A percentile compares a stretch with the other conserved stretches of the same genome.
These are phyloP conservation scores for Argyresthia albistria DNA, from an alignment of 2,888 invertebrate species.

Conservation along the genomic window DNA sequence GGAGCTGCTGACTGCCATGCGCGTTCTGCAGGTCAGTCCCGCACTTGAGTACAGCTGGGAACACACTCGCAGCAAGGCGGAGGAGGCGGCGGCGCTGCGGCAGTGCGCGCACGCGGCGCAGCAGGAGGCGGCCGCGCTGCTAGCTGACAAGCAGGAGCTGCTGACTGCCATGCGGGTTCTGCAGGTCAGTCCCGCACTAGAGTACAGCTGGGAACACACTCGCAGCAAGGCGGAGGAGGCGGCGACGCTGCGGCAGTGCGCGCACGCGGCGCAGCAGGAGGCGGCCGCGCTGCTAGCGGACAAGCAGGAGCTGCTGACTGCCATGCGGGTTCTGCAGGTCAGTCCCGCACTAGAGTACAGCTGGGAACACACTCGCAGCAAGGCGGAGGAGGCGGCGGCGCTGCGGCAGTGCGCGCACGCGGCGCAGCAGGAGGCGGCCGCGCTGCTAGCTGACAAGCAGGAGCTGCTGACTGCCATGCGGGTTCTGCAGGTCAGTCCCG, in stretches of 20 bases:
- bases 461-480: constrained; percentile 79
- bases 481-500: constrained; percentile 75
- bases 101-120: constrained; percentile 77
- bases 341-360: no score
- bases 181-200: constrained; percentile 75
- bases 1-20: constrained; percentile 78
- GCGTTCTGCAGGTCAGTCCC: constrained; percentile 75
- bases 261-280: constrained; percentile 82
- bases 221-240: constrained; percentile 66
- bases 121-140: constrained; percentile 78
- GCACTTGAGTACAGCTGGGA: no score
- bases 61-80: constrained; percentile 52
- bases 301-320: constrained; percentile 80
- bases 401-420: constrained; percentile 64
- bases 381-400: constrained; percentile 53
- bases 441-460: constrained; percentile 81
- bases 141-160: constrained; percentile 82
- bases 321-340: constrained; percentile 78
- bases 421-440: constrained; percentile 83
- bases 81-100: constrained; percentile 49
- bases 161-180: constrained; percentile 79
- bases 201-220: constrained; percentile 11
- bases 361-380: constrained; percentile 42
- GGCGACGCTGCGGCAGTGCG: constrained; percentile 48
- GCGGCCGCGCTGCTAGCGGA: constrained; percentile 80